Percentiles rank a stretch among this genome's conserved stretches.
phyloP scores from a whole-genome alignment of 2,797 vertebrate species.

The Sebastes reedi region DNA sequence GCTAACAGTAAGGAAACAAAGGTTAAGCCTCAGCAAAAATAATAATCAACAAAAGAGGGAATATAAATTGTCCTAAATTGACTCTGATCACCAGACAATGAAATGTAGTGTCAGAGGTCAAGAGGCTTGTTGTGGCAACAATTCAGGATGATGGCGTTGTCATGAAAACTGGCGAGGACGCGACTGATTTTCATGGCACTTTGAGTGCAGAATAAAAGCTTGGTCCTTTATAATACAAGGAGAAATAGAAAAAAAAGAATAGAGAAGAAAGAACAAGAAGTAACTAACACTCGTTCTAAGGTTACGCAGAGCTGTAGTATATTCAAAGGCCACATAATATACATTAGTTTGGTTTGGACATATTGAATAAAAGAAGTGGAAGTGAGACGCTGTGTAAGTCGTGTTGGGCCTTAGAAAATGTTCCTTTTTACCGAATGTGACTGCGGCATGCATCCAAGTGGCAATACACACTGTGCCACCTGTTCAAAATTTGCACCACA shows the following conservation, averaged over 20 bases:
- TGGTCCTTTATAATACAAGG: slow-evolving; percentile 13
- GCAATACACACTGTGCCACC: too few species aligned
- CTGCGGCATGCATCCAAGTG: neutral
- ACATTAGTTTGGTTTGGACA: neutral
- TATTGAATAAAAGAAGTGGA: neutral
- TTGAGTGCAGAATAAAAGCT: slow-evolving; percentile 11
- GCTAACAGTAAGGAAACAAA: slow-evolving; percentile 11
- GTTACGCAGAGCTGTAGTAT: neutral
- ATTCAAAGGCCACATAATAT: neutral
- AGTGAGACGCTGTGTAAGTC: neutral
- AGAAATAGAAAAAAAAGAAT: neutral
- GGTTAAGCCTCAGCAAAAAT: slow-evolving; percentile 36
- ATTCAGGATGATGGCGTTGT: slow-evolving; percentile 4
- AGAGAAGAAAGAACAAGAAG: neutral
- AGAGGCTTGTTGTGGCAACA: slow-evolving; percentile 27
- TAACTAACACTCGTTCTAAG: neutral
- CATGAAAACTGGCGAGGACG: slow-evolving; percentile 35
- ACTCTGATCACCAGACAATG: slow-evolving; percentile 42
- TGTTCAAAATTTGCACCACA: neutral
- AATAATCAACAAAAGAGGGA: neutral
- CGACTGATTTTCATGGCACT: slow-evolving; percentile 4
- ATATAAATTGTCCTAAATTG: neutral
- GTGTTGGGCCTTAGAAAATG: neutral
- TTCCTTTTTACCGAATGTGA: neutral
- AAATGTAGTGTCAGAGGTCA: slow-evolving; percentile 51